Base-by-base conservation (phyloP, 2,888 invertebrate genomes). In the Himalopsyche japonica region DNA sequence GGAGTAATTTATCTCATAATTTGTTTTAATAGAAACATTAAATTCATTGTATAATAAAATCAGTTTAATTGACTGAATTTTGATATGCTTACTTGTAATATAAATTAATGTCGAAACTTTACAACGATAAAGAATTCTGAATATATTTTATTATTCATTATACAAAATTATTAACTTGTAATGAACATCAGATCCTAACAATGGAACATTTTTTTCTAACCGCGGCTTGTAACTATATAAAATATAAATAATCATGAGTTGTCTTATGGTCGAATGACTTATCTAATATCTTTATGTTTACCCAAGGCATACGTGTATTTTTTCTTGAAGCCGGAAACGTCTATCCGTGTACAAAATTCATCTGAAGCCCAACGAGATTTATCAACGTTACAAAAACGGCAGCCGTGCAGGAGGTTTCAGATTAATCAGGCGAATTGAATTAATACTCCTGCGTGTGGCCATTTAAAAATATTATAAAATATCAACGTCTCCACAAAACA, bases 371-470 rank as follows among this genome's bases (percentile, higher is more conserved):
- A 12, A 30, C 70, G 70, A 70, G 70, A 70, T 70, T 30, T 70
- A 70, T 70, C 70, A 70, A 27, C 15, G 70, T 70, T 70, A 24
- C 27, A 70, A 70, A 70, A 70, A 70, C 70, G 70, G 70, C 70
- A 70, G 70, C 48, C 79, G 27, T 47, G 47, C 30, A 79, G 24
- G 27, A 47, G 77, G 20, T 30, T 27, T 20, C 79, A 20, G 48
- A 79, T 79, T 48, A 79, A 79, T 79, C 79, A 79, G 48, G 24
- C 47, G 79, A 48, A 47, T 79, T 70, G 70, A 70, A 70, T 70
- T 70, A 70, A 27, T 3, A 27, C 10, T 47, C 43, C 48, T 48
- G 79, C 79, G 79, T 79, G 79, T 79, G 79, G 79, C 79, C 79
- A 30, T 79, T 79, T 79, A 24, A 20, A 79, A 47, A 79, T 43